Evolutionary conservation across 2,113 vertebrate genomes (phyloP), one percentile per base, ranked within the genome.

Genomic region (Embiotoca jacksoni): DNA sequence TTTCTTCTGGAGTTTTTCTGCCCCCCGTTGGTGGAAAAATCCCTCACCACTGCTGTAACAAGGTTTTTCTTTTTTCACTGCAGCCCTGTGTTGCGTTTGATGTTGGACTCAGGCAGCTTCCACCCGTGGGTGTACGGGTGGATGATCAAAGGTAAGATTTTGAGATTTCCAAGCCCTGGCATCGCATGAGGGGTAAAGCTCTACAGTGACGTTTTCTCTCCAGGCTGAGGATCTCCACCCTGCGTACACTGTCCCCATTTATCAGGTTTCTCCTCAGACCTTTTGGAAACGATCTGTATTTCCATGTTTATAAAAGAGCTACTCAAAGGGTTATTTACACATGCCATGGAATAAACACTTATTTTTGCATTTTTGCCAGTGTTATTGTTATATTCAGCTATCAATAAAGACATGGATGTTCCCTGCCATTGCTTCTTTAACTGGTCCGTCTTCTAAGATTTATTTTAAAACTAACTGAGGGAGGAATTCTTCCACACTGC

Each of bases 91-190:
- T 55, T 63, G 56, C 47, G 69, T 83, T 88, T 77, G 80, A 85
- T 63, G 83, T 81, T 54, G 46, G 57, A 83, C 63, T 75, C 53
- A 6, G 73, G 55, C 66, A 57, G 72, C 58, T 65, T 77, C 68
- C 64, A 76, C 76, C 60, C 15, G 7, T 64, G 68, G 57, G 46
- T 57, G 23, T 55, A 2, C 58, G 39, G 52, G 62, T 61, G 54
- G 72, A 33, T 65, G 74, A 86, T 89, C 70, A 83, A 83, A 80
- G 70, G 46, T 56, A 76, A 23, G 67, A 75, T 72, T 67, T 54
- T 0, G 30, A 80, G 59, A 56, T 75, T 71, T 80, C 33, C 56
- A 69, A 41, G 63, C 47, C 46, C 13, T 37, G 47, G 60, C 49
- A 31, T 57, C 72, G 56, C 30, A 81, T 52, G 62, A 39, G 39